Conservation (phyloP, 2,113 vertebrate species). For the Indri indri region DNA sequence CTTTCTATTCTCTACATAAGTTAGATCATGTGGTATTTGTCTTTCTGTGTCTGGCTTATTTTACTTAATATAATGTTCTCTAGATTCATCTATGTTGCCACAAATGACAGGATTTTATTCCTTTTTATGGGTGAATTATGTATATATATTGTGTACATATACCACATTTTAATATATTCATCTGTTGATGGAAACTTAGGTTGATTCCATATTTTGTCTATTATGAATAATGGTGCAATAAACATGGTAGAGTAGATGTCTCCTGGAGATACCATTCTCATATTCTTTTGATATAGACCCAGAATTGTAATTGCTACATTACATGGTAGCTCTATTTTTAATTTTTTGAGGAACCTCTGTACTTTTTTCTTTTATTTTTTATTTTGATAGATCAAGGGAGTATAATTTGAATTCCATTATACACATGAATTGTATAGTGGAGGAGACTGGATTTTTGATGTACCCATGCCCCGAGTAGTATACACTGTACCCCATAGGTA, state of each 20-base stretch:
- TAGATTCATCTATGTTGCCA: neutral
- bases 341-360: neutral
- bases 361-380: no score
- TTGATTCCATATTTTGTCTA: neutral
- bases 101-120: neutral
- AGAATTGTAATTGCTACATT: neutral
- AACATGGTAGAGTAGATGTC: neutral
- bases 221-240: neutral
- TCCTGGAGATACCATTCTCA: neutral
- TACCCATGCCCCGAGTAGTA: no score
- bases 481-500: no score
- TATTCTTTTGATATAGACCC: neutral
- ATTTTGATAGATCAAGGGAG: no score
- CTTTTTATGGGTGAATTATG: neutral
- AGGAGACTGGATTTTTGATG: no score
- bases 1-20: neutral
- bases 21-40: neutral
- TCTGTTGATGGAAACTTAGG: neutral
- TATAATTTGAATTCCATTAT: no score
- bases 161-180: neutral
- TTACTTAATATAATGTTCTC: neutral
- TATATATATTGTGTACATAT: neutral
- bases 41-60: neutral
- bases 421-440: no score
- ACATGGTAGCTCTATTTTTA: neutral